A percentile compares a stretch with the other conserved stretches of the same genome.
These are phyloP conservation scores for Heliconius melpomene DNA, from an alignment of 1,140 invertebrate species.

Conservation along the genomic window DNA sequence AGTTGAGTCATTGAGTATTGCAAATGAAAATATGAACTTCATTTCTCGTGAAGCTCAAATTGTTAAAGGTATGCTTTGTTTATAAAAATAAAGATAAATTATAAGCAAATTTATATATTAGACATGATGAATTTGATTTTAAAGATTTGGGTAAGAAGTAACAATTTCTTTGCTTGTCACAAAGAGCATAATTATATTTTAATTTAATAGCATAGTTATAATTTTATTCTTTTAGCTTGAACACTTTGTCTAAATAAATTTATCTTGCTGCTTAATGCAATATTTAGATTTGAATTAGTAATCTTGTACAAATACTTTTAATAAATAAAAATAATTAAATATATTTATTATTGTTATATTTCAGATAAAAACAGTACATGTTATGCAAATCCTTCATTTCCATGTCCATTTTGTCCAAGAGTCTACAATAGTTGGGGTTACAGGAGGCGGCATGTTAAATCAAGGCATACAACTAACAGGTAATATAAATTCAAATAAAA, in stretches of 20 bases:
- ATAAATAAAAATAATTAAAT: no score
- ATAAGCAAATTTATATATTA: neutral
- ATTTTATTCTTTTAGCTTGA: no score
- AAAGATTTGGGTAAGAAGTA: no score
- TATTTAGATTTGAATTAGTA: no score
- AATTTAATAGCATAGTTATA: no score
- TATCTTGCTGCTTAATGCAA: neutral
- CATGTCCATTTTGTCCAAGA: slow-evolving; percentile 84
- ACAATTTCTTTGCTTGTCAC: no score
- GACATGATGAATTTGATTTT: no score
- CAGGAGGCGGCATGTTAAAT: slow-evolving; percentile 84
- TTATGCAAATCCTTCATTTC: slow-evolving; percentile 82
- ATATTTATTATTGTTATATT: slow-evolving; percentile 38
- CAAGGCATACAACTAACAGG: slow-evolving; percentile 81
- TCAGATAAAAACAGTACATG: slow-evolving; percentile 68
- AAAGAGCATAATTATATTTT: no score
- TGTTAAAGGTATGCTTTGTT: slow-evolving; percentile 58
- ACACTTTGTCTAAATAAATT: no score
- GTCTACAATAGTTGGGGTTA: slow-evolving; percentile 86
- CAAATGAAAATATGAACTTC: slow-evolving; percentile 69
- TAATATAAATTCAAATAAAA: slow-evolving; percentile 36
- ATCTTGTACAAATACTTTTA: no score
- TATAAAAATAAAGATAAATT: slow-evolving; percentile 47
- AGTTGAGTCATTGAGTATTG: slow-evolving; percentile 72
- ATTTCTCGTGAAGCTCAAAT: slow-evolving; percentile 64